Conservation (phyloP, 2,113 vertebrate species). For the Apeltes quadracus region DNA sequence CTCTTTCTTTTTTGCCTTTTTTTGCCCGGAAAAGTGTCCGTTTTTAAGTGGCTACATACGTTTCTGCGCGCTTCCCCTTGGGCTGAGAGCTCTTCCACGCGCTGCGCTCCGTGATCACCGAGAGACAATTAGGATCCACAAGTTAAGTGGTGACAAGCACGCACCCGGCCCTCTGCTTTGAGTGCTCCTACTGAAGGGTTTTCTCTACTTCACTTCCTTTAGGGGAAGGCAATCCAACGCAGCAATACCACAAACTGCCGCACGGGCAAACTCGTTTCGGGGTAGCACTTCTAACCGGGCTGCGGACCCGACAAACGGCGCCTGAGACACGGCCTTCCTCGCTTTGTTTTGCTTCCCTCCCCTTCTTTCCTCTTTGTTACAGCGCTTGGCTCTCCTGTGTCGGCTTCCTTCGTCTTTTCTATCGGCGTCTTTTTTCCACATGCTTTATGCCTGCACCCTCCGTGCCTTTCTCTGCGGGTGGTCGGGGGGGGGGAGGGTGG, state of each 20-base stretch:
- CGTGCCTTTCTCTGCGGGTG: slow-evolving; percentile 36
- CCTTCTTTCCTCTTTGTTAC: background rate
- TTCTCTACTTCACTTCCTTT: background rate
- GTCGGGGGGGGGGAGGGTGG: background rate
- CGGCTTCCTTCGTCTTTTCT: background rate
- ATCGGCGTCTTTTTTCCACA: background rate
- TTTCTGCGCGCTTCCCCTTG: background rate
- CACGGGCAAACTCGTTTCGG: background rate
- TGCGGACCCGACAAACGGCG: background rate
- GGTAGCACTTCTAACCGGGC: background rate
- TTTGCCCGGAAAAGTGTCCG: too few relatives aligned
- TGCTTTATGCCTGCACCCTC: background rate
- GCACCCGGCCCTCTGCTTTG: background rate
- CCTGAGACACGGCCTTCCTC: background rate
- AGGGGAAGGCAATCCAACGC: background rate
- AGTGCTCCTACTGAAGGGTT: background rate
- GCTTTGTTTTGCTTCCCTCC: too few relatives aligned
- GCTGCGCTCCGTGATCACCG: slow-evolving; percentile 22
- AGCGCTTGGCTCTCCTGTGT: slow-evolving; percentile 24
- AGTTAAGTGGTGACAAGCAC: slow-evolving; percentile 32
- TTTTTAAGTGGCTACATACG: background rate
- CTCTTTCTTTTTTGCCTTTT: too few relatives aligned
- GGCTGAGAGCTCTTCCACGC: background rate
- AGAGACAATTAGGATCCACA: slow-evolving; percentile 33
- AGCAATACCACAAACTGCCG: background rate